Percentiles rank a stretch among this genome's conserved stretches.
Conservation (phyloP, 2,113 vertebrate species). For the Calyptommatus sinebrachiatus region DNA sequence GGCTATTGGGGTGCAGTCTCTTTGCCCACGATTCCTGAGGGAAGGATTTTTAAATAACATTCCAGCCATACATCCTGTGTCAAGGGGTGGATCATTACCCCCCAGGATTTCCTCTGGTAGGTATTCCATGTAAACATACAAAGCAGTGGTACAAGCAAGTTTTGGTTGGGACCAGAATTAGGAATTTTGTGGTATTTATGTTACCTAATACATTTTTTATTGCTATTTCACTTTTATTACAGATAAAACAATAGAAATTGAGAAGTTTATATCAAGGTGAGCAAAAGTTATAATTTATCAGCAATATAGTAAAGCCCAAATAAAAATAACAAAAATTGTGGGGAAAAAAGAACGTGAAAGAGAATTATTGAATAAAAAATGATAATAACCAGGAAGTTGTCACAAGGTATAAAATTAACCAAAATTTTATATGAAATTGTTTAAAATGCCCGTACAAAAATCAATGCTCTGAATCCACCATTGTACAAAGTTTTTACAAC, state of each 20-base stretch:
- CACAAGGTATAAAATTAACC: background rate
- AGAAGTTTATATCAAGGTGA: background rate
- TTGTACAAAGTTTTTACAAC: constrained; percentile 10
- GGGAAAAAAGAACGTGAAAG: background rate
- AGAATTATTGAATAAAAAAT: background rate
- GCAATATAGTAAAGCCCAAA: background rate
- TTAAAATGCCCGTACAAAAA: background rate
- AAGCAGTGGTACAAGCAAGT: background rate
- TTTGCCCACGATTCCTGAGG: constrained; percentile 78
- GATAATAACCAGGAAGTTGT: background rate
- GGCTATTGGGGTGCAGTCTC: constrained; percentile 76
- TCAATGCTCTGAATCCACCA: background rate
- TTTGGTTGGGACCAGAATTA: background rate
- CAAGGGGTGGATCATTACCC: constrained; percentile 73
- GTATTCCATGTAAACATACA: constrained; percentile 58
- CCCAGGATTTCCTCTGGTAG: constrained; percentile 78
- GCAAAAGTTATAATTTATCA: background rate
- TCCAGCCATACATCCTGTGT: constrained; percentile 73
- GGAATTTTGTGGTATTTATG: background rate
- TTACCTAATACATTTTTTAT: constrained; percentile 22
- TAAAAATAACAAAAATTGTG: background rate
- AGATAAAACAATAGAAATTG: background rate
- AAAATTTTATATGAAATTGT: background rate
- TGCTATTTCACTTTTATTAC: constrained; percentile 13
- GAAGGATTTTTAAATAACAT: constrained; percentile 77